Conservation (phyloP, 2,888 invertebrate species). For the Pinctada fucata region DNA sequence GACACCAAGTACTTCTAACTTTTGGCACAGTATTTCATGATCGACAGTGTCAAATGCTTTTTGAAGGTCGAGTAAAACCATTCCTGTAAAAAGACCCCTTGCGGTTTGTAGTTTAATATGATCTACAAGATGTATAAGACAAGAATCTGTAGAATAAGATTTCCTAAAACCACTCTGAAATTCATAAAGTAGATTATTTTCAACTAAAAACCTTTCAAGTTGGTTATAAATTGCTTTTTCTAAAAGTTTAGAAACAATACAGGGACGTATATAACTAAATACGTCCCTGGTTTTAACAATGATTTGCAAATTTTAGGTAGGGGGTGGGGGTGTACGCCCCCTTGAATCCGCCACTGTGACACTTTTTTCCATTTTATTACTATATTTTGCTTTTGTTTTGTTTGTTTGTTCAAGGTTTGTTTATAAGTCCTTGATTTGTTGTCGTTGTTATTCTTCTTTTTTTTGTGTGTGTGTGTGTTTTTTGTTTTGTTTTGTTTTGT, state of each 20-base stretch:
- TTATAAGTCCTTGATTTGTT: too few relatives aligned
- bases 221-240: slow-evolving; percentile 29
- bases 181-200: slow-evolving; percentile 32
- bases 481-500: too few relatives aligned
- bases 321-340: too few relatives aligned
- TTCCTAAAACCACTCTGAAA: slow-evolving; percentile 31
- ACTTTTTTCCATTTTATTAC: too few relatives aligned
- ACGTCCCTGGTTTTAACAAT: too few relatives aligned
- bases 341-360: too few relatives aligned
- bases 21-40: slow-evolving; percentile 32
- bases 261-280: too few relatives aligned
- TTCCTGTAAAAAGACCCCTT: slow-evolving; percentile 22
- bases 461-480: too few relatives aligned
- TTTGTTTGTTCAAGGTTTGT: too few relatives aligned
- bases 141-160: slow-evolving; percentile 31
- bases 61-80: slow-evolving; percentile 35
- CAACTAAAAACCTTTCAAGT: slow-evolving; percentile 29
- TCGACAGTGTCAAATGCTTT: slow-evolving; percentile 41
- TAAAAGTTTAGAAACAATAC: slow-evolving; percentile 42
- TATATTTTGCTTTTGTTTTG: too few relatives aligned
- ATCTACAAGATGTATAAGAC: slow-evolving; percentile 32
- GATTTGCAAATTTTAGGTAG: too few relatives aligned
- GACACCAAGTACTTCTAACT: slow-evolving; percentile 32
- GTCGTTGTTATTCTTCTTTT: too few relatives aligned
- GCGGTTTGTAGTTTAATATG: slow-evolving; percentile 30